phyloP scores from a whole-genome alignment of 2,888 invertebrate genomes.

The Pseudococcus jackbeardsleyi region DNA sequence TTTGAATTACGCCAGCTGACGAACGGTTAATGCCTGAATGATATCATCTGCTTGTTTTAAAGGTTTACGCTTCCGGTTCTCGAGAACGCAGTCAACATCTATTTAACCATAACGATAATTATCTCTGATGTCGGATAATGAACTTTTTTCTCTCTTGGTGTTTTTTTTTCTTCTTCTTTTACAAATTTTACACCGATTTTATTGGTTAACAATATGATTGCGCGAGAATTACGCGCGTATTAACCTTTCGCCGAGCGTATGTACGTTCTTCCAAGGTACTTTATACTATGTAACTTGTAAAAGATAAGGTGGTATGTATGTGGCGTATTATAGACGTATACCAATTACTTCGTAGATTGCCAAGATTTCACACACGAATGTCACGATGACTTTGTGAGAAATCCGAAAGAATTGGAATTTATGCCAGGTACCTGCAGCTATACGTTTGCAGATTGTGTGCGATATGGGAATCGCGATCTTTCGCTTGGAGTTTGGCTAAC shows the following conservation, averaged over 20 bases:
- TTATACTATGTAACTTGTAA: neutral
- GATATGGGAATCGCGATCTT: neutral
- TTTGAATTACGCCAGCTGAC: constrained; percentile 54
- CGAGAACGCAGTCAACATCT: constrained; percentile 6
- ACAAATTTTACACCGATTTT: neutral
- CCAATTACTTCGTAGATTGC: constrained; percentile 25
- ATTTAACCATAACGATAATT: constrained; percentile 60
- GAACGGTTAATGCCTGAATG: constrained; percentile 55
- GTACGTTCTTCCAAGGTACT: neutral
- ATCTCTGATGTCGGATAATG: constrained; percentile 51
- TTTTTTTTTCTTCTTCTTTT: too few species aligned
- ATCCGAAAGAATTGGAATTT: neutral
- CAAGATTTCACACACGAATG: constrained; percentile 36
- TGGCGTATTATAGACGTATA: neutral
- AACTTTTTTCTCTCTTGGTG: constrained; percentile 33
- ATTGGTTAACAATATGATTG: constrained; percentile 34
- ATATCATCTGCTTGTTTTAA: constrained; percentile 56
- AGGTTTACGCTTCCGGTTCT: constrained; percentile 57
- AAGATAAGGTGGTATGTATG: neutral
- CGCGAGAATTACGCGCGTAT: constrained; percentile 18
- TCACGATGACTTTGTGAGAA: constrained; percentile 37
- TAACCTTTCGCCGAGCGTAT: neutral
- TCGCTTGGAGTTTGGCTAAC: neutral
- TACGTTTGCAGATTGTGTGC: neutral
- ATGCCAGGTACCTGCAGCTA: neutral